These are phyloP conservation scores for Trichogramma evanescens DNA, from an alignment of 2,888 invertebrate genomes.

Conservation along the genomic window DNA sequence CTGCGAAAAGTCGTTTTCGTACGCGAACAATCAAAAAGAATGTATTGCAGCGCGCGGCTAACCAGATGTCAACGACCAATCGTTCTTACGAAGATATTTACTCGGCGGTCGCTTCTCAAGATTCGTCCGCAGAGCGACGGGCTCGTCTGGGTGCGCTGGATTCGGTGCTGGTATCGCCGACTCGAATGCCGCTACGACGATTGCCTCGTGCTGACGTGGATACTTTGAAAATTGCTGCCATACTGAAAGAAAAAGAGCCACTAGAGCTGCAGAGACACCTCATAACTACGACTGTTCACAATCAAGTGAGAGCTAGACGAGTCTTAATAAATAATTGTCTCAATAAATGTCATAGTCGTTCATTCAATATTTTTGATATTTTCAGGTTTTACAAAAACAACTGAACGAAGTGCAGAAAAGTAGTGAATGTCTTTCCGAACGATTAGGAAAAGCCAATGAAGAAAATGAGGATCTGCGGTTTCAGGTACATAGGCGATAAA, in stretches of 20 bases:
- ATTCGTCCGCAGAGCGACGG: slow-evolving; percentile 30
- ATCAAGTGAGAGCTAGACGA: slow-evolving; percentile 58
- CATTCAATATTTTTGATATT: slow-evolving; percentile 23
- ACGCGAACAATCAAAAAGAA: slow-evolving; percentile 46
- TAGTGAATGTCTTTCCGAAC: slow-evolving; percentile 60
- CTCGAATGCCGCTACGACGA: slow-evolving; percentile 57
- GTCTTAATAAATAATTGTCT: not conserved
- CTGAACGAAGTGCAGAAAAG: slow-evolving; percentile 63
- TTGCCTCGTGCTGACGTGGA: slow-evolving; percentile 51
- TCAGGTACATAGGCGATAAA: slow-evolving; percentile 54
- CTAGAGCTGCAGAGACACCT: slow-evolving; percentile 78
- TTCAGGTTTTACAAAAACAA: slow-evolving; percentile 65
- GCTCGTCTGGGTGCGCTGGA: slow-evolving; percentile 59
- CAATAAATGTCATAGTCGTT: not conserved
- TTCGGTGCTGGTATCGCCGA: slow-evolving; percentile 60
- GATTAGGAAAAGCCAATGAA: slow-evolving; percentile 66
- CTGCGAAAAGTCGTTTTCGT: slow-evolving; percentile 39
- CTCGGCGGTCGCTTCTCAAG: slow-evolving; percentile 18
- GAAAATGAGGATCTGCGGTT: slow-evolving; percentile 76
- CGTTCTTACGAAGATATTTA: slow-evolving; percentile 35
- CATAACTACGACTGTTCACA: slow-evolving; percentile 72
- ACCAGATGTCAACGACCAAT: slow-evolving; percentile 9
- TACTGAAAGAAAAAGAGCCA: slow-evolving; percentile 74
- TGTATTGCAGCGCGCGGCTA: slow-evolving; percentile 32
- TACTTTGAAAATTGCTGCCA: slow-evolving; percentile 72